phyloP scores from a whole-genome alignment of 2,113 vertebrate species.

The Sceloporus undulatus region DNA sequence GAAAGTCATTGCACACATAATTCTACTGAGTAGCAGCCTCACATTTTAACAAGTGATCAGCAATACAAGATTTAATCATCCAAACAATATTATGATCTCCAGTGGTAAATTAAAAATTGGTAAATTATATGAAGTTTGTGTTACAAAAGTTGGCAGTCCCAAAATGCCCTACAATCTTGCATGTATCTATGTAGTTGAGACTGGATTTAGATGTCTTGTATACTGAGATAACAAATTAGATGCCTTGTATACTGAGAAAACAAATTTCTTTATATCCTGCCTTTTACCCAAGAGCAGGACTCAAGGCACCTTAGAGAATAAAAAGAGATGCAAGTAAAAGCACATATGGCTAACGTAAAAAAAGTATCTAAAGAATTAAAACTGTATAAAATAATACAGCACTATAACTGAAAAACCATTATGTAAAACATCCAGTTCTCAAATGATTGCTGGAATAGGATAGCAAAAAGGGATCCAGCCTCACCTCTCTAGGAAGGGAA shows the following conservation, averaged over 20 bases:
- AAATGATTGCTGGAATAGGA: too few species aligned
- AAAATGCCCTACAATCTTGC: background rate
- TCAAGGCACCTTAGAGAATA: too few species aligned
- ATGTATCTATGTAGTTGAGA: background rate
- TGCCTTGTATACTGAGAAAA: too few species aligned
- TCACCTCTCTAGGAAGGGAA: too few species aligned
- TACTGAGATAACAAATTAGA: background rate
- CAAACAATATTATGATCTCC: conserved; percentile 19
- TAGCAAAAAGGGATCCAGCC: too few species aligned
- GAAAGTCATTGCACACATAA: conserved; percentile 24
- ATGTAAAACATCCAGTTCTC: too few species aligned
- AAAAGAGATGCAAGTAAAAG: too few species aligned
- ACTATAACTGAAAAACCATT: too few species aligned
- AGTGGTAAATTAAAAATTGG: conserved; percentile 2
- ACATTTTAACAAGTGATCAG: background rate
- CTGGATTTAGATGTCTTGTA: background rate
- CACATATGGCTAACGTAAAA: background rate
- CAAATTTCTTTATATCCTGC: too few species aligned
- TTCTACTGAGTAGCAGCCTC: background rate
- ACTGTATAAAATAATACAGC: background rate
- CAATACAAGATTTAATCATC: conserved; percentile 11
- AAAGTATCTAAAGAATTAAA: background rate
- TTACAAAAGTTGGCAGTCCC: background rate
- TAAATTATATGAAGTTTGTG: background rate
- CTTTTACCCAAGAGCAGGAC: too few species aligned